Conservation (phyloP, 2,797 vertebrate genomes). For the Typhlichthys subterraneus region DNA sequence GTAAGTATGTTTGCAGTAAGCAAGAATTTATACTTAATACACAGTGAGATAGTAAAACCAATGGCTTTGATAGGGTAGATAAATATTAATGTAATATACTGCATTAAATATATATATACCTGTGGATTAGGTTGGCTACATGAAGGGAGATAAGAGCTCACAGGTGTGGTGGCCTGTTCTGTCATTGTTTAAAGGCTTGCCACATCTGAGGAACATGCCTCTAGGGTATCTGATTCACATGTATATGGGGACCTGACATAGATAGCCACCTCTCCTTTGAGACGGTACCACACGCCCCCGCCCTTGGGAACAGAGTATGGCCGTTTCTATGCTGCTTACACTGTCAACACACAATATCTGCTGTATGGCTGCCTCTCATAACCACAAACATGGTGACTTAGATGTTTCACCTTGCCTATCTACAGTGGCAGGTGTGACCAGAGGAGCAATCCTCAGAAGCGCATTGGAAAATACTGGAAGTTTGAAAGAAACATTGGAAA, state of each 20-base stretch:
- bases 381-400: not conserved
- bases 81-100: conserved; percentile 6
- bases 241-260: conserved; percentile 1
- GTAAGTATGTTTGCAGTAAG: conserved; percentile 28
- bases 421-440: no score
- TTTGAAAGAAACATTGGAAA: no score
- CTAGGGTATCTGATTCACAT: not conserved
- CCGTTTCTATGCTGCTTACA: conserved; percentile 45
- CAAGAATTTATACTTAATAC: conserved; percentile 44
- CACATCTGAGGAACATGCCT: not conserved
- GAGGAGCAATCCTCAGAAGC: no score
- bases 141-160: conserved; percentile 3
- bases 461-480: no score
- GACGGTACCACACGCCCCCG: conserved; percentile 31
- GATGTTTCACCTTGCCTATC: no score
- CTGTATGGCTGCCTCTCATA: not conserved
- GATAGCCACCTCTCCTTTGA: conserved; percentile 13
- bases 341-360: conserved; percentile 43
- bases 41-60: conserved; percentile 14
- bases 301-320: conserved; percentile 31
- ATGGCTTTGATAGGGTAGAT: conserved; percentile 23
- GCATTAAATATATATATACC: conserved; percentile 33
- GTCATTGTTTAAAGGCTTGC: no score
- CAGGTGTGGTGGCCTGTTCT: no score
- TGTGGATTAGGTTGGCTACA: conserved; percentile 5